Conservation (phyloP, 2,113 vertebrate genomes). For the Sinocyclocheilus anshuiensis region DNA sequence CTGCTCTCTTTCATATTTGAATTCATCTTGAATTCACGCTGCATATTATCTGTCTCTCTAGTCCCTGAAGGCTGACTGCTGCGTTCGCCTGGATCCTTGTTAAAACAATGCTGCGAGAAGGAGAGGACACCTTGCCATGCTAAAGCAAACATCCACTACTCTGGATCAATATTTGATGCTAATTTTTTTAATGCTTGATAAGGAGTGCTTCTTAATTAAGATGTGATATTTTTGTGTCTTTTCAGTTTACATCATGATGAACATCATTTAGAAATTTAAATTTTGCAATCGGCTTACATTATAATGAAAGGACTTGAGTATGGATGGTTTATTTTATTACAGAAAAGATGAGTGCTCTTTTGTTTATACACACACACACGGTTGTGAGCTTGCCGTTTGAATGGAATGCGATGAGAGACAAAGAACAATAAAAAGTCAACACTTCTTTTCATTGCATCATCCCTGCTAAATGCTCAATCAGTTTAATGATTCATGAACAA, state of each 20-base stretch:
- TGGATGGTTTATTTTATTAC: background rate
- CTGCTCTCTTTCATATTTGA: slow-evolving; percentile 54
- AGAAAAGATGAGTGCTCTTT: background rate
- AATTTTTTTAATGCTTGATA: slow-evolving; percentile 36
- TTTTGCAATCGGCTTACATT: background rate
- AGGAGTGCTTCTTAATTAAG: slow-evolving; percentile 16
- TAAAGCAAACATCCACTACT: slow-evolving; percentile 9
- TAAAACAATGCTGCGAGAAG: slow-evolving; percentile 45
- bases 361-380: background rate
- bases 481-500: background rate
- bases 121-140: slow-evolving; percentile 23
- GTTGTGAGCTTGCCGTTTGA: background rate
- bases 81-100: slow-evolving; percentile 46
- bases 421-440: background rate
- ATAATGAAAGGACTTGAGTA: background rate
- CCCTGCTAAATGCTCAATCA: background rate
- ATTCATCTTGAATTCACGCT: slow-evolving; percentile 67
- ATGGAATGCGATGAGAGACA: background rate
- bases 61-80: slow-evolving; percentile 42
- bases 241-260: background rate
- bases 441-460: background rate
- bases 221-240: background rate
- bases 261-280: background rate
- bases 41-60: slow-evolving; percentile 54
- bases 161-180: slow-evolving; percentile 48